Percentiles rank a stretch among this genome's conserved stretches.
phyloP scores from a whole-genome alignment of 1,140 invertebrate genomes.

The Tyrophagus putrescentiae region DNA sequence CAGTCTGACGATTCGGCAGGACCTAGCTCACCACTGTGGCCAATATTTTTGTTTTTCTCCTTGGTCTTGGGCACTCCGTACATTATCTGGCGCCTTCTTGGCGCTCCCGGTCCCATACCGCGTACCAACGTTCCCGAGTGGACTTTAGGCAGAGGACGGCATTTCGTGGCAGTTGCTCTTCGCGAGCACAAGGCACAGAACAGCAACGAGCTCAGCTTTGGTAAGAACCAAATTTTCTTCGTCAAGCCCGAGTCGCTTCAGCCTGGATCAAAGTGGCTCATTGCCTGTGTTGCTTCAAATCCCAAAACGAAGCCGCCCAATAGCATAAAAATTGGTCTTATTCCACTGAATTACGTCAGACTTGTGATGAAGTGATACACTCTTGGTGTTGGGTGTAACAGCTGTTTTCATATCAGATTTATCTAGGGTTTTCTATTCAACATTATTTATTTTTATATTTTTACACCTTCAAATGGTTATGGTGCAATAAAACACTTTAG shows the following conservation, averaged over 20 bases:
- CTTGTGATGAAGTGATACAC: constrained; percentile 6
- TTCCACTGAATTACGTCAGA: constrained; percentile 65
- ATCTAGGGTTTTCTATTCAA: not conserved
- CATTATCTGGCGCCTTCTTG: constrained; percentile 69
- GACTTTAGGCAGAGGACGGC: constrained; percentile 44
- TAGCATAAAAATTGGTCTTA: constrained; percentile 49
- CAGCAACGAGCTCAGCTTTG: constrained; percentile 59
- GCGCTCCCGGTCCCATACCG: constrained; percentile 34
- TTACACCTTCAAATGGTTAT: no score
- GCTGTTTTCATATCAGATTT: not conserved
- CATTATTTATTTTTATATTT: not conserved
- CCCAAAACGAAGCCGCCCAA: constrained; percentile 33
- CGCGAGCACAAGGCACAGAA: constrained; percentile 59
- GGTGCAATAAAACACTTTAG: no score
- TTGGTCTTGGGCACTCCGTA: constrained; percentile 76
- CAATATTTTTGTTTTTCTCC: constrained; percentile 58
- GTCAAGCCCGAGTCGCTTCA: constrained; percentile 55
- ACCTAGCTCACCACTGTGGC: constrained; percentile 35
- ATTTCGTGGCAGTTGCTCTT: constrained; percentile 52
- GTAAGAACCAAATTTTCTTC: constrained; percentile 54
- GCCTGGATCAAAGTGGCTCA: constrained; percentile 22
- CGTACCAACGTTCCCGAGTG: constrained; percentile 36
- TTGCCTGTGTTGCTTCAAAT: constrained; percentile 38
- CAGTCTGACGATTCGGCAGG: constrained; percentile 11
- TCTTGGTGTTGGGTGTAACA: not conserved